Conservation (phyloP, 2,797 vertebrate species). For the Sebastes flavidus region DNA sequence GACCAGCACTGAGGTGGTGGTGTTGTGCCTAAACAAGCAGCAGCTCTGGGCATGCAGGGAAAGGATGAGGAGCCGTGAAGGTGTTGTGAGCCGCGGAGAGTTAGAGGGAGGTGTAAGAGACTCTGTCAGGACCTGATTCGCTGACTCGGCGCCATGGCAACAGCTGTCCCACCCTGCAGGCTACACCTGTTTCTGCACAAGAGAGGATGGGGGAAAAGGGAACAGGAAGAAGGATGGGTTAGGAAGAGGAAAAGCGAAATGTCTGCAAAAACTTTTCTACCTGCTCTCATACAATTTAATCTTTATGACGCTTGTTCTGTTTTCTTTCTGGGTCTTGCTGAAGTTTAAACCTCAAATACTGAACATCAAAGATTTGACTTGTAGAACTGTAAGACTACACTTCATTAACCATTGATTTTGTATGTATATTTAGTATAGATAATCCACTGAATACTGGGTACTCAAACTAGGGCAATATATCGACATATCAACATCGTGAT, state of each 20-base stretch:
- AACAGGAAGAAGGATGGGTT: background rate
- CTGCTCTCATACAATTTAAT: too few relatives aligned
- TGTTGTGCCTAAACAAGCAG: slow-evolving; percentile 18
- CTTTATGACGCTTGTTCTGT: background rate
- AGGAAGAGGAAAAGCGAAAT: background rate
- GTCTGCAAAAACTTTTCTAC: background rate
- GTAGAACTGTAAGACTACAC: background rate
- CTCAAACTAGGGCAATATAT: too few relatives aligned
- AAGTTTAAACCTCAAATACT: background rate
- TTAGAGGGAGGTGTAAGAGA: background rate
- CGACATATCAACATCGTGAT: too few relatives aligned
- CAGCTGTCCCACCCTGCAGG: slow-evolving; percentile 61
- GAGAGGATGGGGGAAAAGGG: background rate
- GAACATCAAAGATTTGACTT: background rate
- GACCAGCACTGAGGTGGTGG: slow-evolving; percentile 6
- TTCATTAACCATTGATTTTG: background rate
- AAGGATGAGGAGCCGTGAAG: background rate
- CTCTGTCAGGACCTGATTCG: slow-evolving; percentile 13
- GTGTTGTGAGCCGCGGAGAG: background rate
- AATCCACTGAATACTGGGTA: background rate
- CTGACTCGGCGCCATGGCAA: slow-evolving; percentile 45
- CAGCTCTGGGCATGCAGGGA: background rate
- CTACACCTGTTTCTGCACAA: slow-evolving; percentile 53
- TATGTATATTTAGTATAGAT: background rate
- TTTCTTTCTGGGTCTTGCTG: background rate